A percentile compares a stretch with the other conserved stretches of the same genome.
Conservation (phyloP, 2,113 vertebrate genomes). For the Setophaga kirtlandii region DNA sequence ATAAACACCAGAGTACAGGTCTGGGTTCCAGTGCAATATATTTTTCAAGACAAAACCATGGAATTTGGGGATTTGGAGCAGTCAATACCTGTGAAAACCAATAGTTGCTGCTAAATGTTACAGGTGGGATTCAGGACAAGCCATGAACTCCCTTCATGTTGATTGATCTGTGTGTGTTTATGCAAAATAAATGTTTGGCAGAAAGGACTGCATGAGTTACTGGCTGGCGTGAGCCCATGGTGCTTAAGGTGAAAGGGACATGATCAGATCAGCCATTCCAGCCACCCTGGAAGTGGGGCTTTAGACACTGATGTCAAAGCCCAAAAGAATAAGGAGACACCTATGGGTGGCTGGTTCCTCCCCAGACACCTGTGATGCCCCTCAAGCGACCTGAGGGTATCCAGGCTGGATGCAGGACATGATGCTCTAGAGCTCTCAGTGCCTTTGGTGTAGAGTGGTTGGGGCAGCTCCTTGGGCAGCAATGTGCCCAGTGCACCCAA, state of each 20-base stretch:
- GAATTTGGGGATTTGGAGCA: background rate
- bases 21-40: background rate
- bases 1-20: background rate
- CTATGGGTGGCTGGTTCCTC: background rate
- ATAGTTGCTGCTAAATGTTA: accelerated
- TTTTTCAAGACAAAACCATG: background rate
- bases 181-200: background rate
- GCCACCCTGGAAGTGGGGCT: background rate
- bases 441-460: background rate
- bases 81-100: background rate
- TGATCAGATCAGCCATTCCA: background rate
- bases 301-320: background rate
- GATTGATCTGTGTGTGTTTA: background rate
- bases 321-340: background rate
- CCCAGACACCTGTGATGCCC: background rate
- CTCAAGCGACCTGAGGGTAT: background rate
- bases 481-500: background rate
- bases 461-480: background rate
- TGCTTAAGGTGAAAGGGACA: background rate
- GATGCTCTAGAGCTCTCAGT: background rate
- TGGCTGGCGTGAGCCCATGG: background rate
- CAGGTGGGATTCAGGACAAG: background rate
- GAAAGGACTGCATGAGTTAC: background rate
- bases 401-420: background rate
- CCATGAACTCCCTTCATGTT: background rate